phyloP scores from a whole-genome alignment of 2,797 vertebrate species.

The Argya squamiceps region DNA sequence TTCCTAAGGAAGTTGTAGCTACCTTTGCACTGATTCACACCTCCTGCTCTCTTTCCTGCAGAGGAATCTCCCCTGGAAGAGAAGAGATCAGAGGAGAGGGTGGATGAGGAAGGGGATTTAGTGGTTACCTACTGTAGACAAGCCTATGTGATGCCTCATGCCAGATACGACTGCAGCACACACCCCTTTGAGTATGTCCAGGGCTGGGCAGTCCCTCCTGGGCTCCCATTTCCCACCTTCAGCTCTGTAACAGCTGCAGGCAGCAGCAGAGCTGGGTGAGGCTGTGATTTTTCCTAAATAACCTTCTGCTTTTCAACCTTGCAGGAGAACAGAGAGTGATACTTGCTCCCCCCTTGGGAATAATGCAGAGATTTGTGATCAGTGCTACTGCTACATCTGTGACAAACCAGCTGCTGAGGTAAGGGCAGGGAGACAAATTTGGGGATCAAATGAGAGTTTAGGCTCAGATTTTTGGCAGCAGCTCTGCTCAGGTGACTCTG shows the following conservation, averaged over 20 bases:
- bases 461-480: neutral
- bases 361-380: slow-evolving; percentile 78
- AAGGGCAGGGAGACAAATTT: neutral
- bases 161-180: slow-evolving; percentile 82
- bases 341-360: slow-evolving; percentile 31
- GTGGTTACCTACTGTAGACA: slow-evolving; percentile 82
- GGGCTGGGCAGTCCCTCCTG: rapidly evolving
- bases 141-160: slow-evolving; percentile 85
- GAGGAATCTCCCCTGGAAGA: neutral
- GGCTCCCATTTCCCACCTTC: rapidly evolving
- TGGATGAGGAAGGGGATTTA: slow-evolving; percentile 72
- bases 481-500: neutral
- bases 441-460: rapidly evolving
- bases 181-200: slow-evolving; percentile 77
- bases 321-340: slow-evolving; percentile 76
- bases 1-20: neutral
- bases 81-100: slow-evolving; percentile 3
- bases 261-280: neutral
- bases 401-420: slow-evolving; percentile 83
- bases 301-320: neutral
- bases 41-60: neutral
- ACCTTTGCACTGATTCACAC: neutral
- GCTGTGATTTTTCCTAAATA: neutral
- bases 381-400: slow-evolving; percentile 90
- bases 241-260: neutral